Percentiles rank a stretch among this genome's conserved stretches.
phyloP scores from a whole-genome alignment of 1,140 invertebrate species.

The Rhyzopertha dominica region DNA sequence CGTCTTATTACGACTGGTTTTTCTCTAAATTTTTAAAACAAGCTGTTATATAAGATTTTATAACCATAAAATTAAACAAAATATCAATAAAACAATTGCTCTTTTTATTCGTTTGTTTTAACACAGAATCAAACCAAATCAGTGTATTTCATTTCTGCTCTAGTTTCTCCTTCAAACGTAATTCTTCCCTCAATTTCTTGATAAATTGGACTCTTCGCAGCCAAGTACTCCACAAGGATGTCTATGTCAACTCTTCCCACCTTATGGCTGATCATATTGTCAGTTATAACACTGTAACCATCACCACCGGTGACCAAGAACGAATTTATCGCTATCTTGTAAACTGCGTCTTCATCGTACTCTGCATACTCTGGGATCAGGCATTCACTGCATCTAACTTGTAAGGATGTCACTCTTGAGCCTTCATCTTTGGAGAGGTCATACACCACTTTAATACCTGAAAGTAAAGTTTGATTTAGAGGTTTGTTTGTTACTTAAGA shows the following conservation, averaged over 20 bases:
- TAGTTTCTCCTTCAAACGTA: conserved; percentile 12
- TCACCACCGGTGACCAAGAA: conserved; percentile 66
- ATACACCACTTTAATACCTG: conserved; percentile 47
- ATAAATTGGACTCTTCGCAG: conserved; percentile 38
- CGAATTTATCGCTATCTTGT: conserved; percentile 56
- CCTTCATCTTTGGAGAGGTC: conserved; percentile 52
- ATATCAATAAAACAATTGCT: no score
- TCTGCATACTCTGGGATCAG: conserved; percentile 57
- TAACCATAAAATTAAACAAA: no score
- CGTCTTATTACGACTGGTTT: no score
- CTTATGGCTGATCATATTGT: conserved; percentile 30
- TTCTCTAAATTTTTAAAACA: no score
- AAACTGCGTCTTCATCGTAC: conserved; percentile 49
- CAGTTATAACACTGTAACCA: conserved; percentile 44
- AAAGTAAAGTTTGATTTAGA: conserved; percentile 1
- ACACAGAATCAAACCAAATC: no score
- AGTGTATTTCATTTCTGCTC: no score
- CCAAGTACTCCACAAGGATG: conserved; percentile 40
- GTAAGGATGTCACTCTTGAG: conserved; percentile 52
- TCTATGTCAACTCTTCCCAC: conserved; percentile 32
- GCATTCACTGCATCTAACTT: conserved; percentile 60
- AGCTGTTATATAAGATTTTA: no score
- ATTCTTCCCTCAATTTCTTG: conserved; percentile 44
- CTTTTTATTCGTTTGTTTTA: no score
- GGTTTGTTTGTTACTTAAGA: background rate